A percentile compares a stretch with the other conserved stretches of the same genome.
phyloP scores from a whole-genome alignment of 2,888 invertebrate species.

The Spodoptera exigua region DNA sequence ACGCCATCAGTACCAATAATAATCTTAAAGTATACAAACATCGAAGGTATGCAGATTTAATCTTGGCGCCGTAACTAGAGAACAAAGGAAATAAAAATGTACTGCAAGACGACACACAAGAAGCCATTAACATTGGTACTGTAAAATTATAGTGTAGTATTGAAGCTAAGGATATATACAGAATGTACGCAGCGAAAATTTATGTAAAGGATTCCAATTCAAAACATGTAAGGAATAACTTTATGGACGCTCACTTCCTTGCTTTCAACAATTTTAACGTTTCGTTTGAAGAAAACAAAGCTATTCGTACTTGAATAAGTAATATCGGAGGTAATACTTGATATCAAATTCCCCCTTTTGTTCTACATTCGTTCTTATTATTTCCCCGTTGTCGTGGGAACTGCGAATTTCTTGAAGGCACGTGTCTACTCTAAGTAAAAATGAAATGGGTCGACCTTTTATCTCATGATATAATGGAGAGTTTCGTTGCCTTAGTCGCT shows the following conservation, averaged over 20 bases:
- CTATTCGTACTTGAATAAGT: constrained; percentile 66
- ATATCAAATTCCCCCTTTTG: constrained; percentile 62
- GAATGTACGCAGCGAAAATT: constrained; percentile 48
- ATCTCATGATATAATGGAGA: constrained; percentile 34
- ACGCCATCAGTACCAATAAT: constrained; percentile 53
- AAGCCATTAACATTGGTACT: constrained; percentile 49
- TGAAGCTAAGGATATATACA: constrained; percentile 41
- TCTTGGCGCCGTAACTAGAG: constrained; percentile 53
- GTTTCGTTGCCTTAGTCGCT: constrained; percentile 24
- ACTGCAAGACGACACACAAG: constrained; percentile 35
- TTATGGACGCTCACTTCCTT: constrained; percentile 56
- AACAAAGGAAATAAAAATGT: constrained; percentile 59
- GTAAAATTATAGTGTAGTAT: constrained; percentile 44
- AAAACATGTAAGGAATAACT: constrained; percentile 52
- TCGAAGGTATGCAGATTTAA: constrained; percentile 57
- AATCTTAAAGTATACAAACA: constrained; percentile 56
- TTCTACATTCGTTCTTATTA: constrained; percentile 62
- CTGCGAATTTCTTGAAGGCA: constrained; percentile 61
- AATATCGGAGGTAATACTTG: constrained; percentile 66
- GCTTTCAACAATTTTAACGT: constrained; percentile 54
- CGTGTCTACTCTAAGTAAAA: constrained; percentile 53
- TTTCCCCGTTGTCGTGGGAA: constrained; percentile 65
- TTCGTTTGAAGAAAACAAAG: constrained; percentile 66
- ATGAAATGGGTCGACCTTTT: constrained; percentile 47
- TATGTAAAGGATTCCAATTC: constrained; percentile 55